A percentile compares a stretch with the other conserved stretches of the same genome.
Conservation (phyloP, 2,113 vertebrate genomes). For the Psittacara wagleri region DNA sequence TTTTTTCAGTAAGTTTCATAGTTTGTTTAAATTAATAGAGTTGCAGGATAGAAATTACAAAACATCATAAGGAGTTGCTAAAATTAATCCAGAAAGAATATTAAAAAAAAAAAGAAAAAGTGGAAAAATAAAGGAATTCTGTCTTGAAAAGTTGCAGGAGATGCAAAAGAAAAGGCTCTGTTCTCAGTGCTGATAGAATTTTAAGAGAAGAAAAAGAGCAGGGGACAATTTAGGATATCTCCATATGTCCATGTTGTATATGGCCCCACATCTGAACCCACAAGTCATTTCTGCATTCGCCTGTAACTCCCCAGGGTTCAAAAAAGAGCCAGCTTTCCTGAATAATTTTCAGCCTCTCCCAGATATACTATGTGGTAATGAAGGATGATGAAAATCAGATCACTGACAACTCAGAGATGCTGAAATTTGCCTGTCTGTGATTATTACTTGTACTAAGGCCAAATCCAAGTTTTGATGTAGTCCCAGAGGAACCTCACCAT, state of each 20-base stretch:
- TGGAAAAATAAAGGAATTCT: background rate
- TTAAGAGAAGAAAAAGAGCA: background rate
- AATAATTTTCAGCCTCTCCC: background rate
- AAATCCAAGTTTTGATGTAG: background rate
- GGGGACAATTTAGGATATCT: background rate
- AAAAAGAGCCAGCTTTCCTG: background rate
- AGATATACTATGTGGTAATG: background rate
- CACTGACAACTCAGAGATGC: background rate
- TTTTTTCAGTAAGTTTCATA: background rate
- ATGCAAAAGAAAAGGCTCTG: background rate
- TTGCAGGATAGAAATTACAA: background rate
- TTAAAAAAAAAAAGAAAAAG: background rate
- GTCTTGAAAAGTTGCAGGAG: background rate
- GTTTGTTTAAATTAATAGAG: background rate
- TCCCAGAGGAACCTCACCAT: background rate
- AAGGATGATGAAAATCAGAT: background rate
- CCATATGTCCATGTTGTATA: rapidly evolving
- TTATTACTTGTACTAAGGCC: background rate
- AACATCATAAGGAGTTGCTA: background rate
- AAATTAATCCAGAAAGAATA: background rate
- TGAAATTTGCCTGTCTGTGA: background rate
- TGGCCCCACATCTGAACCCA: background rate
- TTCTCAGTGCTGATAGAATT: background rate
- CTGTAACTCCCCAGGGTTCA: background rate
- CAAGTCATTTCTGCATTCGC: background rate